Evolutionary conservation across 2,888 invertebrate genomes (phyloP).

Genomic region (Erynnis tages): DNA sequence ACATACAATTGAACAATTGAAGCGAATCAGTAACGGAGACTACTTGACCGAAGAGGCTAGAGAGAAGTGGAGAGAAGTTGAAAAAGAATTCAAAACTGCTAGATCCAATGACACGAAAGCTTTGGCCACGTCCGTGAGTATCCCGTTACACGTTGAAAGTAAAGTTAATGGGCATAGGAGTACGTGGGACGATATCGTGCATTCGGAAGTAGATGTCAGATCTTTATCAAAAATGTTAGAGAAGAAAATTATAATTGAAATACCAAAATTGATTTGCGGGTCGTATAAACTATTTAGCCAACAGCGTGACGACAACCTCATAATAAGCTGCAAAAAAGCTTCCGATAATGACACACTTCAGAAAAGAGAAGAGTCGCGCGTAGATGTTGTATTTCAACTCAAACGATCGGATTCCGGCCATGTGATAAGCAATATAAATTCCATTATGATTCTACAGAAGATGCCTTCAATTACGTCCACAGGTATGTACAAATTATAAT

Average conservation of each 20-base stretch:
- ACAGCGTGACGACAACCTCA: slow-evolving; percentile 51
- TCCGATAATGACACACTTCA: slow-evolving; percentile 25
- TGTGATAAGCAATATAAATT: slow-evolving; percentile 56
- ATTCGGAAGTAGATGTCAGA: slow-evolving; percentile 65
- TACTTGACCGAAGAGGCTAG: slow-evolving; percentile 68
- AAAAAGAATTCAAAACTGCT: slow-evolving; percentile 20
- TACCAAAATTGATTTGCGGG: slow-evolving; percentile 61
- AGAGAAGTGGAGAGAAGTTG: slow-evolving; percentile 63
- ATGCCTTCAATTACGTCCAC: slow-evolving; percentile 31
- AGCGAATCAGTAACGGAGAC: slow-evolving; percentile 72
- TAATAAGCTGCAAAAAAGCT: slow-evolving; percentile 56
- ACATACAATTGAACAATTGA: slow-evolving; percentile 70
- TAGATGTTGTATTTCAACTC: slow-evolving; percentile 59
- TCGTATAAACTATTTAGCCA: slow-evolving; percentile 57
- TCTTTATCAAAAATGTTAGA: slow-evolving; percentile 64
- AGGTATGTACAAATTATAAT: too few species aligned
- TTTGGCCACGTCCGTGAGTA: slow-evolving; percentile 55
- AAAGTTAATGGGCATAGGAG: slow-evolving; percentile 42
- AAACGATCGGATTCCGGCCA: slow-evolving; percentile 54
- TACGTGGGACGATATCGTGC: slow-evolving; percentile 62
- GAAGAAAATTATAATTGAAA: slow-evolving; percentile 62
- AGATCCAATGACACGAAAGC: slow-evolving; percentile 34
- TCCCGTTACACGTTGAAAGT: slow-evolving; percentile 55
- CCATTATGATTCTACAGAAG: slow-evolving; percentile 58
- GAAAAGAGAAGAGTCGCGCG: slow-evolving; percentile 41